These are phyloP conservation scores for Mythimna impura DNA, from an alignment of 2,888 invertebrate genomes.

Conservation along the genomic window DNA sequence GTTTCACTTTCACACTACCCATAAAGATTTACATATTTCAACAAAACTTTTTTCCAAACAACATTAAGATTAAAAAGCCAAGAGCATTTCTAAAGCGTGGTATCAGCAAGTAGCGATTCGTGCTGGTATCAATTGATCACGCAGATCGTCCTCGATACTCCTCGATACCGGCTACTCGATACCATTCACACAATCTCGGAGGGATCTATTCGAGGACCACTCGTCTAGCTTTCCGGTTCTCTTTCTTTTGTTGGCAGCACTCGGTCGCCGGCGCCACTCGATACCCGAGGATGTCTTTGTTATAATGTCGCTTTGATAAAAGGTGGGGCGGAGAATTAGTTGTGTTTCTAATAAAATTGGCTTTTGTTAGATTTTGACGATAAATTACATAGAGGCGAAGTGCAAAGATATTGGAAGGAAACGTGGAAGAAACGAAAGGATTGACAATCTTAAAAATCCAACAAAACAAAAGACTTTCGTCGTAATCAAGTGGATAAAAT, in stretches of 20 bases:
- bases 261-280: constrained; percentile 81
- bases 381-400: not conserved
- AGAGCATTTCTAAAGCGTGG: constrained; percentile 69
- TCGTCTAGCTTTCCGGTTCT: constrained; percentile 87
- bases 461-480: no score
- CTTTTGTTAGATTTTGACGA: constrained; percentile 15
- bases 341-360: constrained; percentile 54
- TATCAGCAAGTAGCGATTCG: constrained; percentile 74
- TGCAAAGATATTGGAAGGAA: not conserved
- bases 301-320: constrained; percentile 84
- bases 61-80: constrained; percentile 53
- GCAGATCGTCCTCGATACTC: constrained; percentile 77
- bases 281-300: constrained; percentile 85
- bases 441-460: no score
- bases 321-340: constrained; percentile 59
- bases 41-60: constrained; percentile 21
- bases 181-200: constrained; percentile 83
- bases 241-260: constrained; percentile 86
- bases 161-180: constrained; percentile 73
- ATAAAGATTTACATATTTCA: not conserved
- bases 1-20: no score
- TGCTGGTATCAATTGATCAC: constrained; percentile 88
- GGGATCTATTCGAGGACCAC: constrained; percentile 81
- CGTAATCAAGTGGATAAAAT: no score
- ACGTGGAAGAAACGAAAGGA: not conserved